Evolutionary conservation across 2,888 invertebrate genomes (phyloP).

Genomic region (Epinotia brunnichana): DNA sequence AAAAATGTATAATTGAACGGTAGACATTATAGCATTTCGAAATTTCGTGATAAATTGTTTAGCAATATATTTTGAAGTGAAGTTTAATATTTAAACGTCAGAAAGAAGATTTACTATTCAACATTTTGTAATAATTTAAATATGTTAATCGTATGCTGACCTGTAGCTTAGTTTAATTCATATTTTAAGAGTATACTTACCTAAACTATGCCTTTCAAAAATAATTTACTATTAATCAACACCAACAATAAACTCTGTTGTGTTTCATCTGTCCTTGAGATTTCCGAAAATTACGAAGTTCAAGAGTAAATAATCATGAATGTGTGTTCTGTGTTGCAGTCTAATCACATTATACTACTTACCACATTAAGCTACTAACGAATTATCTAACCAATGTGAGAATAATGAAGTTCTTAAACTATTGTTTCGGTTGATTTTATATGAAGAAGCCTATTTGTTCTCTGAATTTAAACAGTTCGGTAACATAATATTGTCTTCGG

Average conservation of each 20-base stretch:
- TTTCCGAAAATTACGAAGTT: neutral
- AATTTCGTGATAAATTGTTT: slow-evolving; percentile 34
- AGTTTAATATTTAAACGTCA: slow-evolving; percentile 30
- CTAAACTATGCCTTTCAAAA: no score
- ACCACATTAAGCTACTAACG: neutral
- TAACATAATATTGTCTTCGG: no score
- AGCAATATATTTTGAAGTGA: slow-evolving; percentile 24
- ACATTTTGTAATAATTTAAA: slow-evolving; percentile 16
- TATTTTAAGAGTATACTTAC: no score
- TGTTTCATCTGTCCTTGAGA: neutral
- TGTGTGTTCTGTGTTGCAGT: neutral
- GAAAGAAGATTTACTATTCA: slow-evolving; percentile 2
- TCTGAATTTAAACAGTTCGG: no score
- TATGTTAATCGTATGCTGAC: neutral
- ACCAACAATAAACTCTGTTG: neutral
- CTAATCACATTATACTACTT: neutral
- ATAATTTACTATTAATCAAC: neutral
- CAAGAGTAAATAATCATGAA: neutral
- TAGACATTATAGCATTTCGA: slow-evolving; percentile 19
- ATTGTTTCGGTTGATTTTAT: no score
- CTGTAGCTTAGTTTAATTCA: neutral
- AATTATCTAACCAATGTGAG: neutral
- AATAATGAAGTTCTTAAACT: neutral
- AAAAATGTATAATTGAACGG: slow-evolving; percentile 24
- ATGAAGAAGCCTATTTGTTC: neutral